phyloP scores from a whole-genome alignment of 2,113 vertebrate species.

The Nerophis lumbriciformis region DNA sequence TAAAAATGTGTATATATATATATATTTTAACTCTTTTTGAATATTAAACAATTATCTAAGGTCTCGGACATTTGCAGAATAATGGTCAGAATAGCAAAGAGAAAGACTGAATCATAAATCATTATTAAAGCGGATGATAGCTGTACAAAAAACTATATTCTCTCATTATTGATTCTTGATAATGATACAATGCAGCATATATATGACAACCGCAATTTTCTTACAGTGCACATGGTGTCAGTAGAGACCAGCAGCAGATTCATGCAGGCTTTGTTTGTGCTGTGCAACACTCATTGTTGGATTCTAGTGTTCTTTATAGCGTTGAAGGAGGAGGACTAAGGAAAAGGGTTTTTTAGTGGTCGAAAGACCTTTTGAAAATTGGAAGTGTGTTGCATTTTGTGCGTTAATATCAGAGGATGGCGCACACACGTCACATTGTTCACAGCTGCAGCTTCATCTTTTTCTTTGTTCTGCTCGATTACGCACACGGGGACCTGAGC shows the following conservation, averaged over 20 bases:
- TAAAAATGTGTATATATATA: too few species aligned
- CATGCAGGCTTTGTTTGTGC: background rate
- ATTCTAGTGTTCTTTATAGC: background rate
- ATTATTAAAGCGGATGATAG: too few species aligned
- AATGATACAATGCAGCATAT: too few species aligned
- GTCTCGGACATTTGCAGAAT: too few species aligned
- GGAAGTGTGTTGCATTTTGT: background rate
- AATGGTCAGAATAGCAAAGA: too few species aligned
- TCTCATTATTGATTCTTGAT: too few species aligned
- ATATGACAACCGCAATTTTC: background rate
- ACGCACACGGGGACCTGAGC: slow-evolving; percentile 51
- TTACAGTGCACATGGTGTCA: slow-evolving; percentile 40
- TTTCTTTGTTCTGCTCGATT: slow-evolving; percentile 25
- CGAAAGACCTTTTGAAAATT: background rate
- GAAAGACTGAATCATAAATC: too few species aligned
- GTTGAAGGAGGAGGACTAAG: background rate
- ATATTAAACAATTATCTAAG: too few species aligned
- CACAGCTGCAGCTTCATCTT: slow-evolving; percentile 15
- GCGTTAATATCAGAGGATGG: background rate
- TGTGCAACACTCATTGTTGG: slow-evolving; percentile 23
- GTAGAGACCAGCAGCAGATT: slow-evolving; percentile 27
- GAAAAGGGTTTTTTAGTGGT: background rate
- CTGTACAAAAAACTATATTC: too few species aligned
- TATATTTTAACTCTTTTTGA: too few species aligned
- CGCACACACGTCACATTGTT: background rate